Percentiles rank a stretch among this genome's conserved stretches.
Conservation (phyloP, 2,888 invertebrate species). For the Cheilosia grossa region DNA sequence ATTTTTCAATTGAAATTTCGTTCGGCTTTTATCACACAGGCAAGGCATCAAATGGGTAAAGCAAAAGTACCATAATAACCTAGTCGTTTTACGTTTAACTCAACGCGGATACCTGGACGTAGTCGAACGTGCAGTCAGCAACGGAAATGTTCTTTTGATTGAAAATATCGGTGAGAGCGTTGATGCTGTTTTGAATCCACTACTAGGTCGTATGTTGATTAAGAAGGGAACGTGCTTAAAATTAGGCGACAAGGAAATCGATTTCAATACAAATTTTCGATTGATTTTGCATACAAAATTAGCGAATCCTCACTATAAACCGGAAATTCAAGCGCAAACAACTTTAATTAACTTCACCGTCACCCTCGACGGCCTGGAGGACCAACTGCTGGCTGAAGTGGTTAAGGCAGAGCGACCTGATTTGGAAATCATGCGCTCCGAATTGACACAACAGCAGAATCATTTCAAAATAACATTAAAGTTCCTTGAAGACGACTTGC, state of each 20-base stretch:
- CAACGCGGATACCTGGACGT: conserved; percentile 92
- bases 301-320: conserved; percentile 97
- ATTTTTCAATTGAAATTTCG: conserved; percentile 46
- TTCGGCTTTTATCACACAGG: conserved; percentile 78
- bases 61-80: conserved; percentile 89
- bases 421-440: conserved; percentile 91
- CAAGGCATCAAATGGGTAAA: conserved; percentile 98
- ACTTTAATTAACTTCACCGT: conserved; percentile 98
- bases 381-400: conserved; percentile 96
- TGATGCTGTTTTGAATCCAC: conserved; percentile 95
- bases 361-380: conserved; percentile 95
- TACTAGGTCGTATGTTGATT: conserved; percentile 93
- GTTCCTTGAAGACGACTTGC: conserved; percentile 94
- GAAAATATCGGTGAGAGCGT: conserved; percentile 95
- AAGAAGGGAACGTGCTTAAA: conserved; percentile 92
- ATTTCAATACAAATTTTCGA: conserved; percentile 92
- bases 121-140: conserved; percentile 89
- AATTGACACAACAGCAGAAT: conserved; percentile 95
- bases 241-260: conserved; percentile 96
- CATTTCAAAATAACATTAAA: conserved; percentile 97
- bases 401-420: conserved; percentile 97
- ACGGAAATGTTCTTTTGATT: conserved; percentile 90
- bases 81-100: conserved; percentile 90
- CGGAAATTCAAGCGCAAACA: conserved; percentile 98
- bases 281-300: conserved; percentile 96